Conservation (phyloP, 2,888 invertebrate species). For the Eugnorisma glareosa region DNA sequence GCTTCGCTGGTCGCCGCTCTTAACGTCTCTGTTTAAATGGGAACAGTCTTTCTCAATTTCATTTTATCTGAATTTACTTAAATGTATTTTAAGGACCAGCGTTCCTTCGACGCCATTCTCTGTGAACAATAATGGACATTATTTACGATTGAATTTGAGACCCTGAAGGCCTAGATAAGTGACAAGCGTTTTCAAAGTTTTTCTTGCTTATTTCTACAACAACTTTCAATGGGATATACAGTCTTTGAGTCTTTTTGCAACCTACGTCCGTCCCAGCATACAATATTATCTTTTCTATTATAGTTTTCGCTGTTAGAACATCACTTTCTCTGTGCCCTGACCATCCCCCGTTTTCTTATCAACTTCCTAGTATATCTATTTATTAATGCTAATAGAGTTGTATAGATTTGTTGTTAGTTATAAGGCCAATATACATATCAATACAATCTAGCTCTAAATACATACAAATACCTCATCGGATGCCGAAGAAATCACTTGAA, state of each 20-base stretch:
- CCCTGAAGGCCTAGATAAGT: background rate
- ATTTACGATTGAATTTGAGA: conserved; percentile 5
- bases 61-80: conserved; percentile 33
- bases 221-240: background rate
- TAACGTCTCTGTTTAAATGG: conserved; percentile 39
- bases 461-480: background rate
- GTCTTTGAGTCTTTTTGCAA: background rate
- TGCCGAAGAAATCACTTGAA: background rate
- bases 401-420: conserved; percentile 22
- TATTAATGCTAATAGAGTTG: conserved; percentile 7
- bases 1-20: conserved; percentile 8
- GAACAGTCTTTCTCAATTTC: conserved; percentile 20
- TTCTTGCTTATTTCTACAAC: background rate
- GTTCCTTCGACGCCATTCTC: background rate
- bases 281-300: background rate
- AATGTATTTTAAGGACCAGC: conserved; percentile 16
- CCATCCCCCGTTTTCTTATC: background rate
- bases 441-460: conserved; percentile 15
- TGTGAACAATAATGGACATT: conserved; percentile 6
- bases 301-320: background rate
- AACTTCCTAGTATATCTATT: background rate
- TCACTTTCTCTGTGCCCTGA: background rate
- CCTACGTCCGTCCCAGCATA: background rate
- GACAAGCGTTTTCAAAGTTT: background rate
- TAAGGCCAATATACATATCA: conserved; percentile 12